Conservation (phyloP, 2,888 invertebrate genomes). For the Rapana venosa region DNA sequence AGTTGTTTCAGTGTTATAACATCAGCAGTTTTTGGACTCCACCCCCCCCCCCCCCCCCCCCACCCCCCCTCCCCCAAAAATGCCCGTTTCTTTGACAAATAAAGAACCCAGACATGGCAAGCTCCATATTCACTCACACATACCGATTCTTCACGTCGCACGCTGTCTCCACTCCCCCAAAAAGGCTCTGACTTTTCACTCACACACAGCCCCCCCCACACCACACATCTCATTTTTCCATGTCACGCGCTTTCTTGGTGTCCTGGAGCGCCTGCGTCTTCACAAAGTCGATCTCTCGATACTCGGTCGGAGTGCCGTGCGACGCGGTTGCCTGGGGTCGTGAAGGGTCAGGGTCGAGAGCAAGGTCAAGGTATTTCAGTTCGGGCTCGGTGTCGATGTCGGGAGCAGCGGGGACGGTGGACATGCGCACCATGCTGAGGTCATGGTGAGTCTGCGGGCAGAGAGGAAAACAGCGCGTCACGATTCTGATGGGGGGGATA, state of each 20-base stretch:
- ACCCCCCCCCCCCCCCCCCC: too few relatives aligned
- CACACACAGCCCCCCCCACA: not conserved
- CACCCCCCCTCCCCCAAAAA: too few relatives aligned
- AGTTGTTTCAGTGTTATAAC: too few relatives aligned
- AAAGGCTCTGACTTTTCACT: too few relatives aligned
- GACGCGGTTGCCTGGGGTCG: slow-evolving; percentile 44
- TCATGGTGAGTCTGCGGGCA: slow-evolving; percentile 48
- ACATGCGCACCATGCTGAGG: slow-evolving; percentile 47
- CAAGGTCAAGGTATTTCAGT: slow-evolving; percentile 92
- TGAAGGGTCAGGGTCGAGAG: slow-evolving; percentile 82
- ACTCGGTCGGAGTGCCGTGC: slow-evolving; percentile 82
- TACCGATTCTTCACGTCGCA: too few relatives aligned
- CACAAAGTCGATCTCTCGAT: slow-evolving; percentile 94
- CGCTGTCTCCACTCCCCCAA: too few relatives aligned
- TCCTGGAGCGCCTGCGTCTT: slow-evolving; percentile 95
- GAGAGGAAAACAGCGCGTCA: not conserved
- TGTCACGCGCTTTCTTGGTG: slow-evolving; percentile 59
- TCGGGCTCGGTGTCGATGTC: slow-evolving; percentile 71
- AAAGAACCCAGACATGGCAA: too few relatives aligned
- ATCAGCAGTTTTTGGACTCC: too few relatives aligned
- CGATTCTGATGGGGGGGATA: too few relatives aligned
- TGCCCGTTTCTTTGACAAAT: too few relatives aligned
- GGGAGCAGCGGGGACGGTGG: slow-evolving; percentile 58
- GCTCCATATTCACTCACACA: too few relatives aligned
- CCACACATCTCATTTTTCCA: slow-evolving; percentile 13